Conservation (phyloP, 2,888 invertebrate species). For the Agonopterix subpropinquella region DNA sequence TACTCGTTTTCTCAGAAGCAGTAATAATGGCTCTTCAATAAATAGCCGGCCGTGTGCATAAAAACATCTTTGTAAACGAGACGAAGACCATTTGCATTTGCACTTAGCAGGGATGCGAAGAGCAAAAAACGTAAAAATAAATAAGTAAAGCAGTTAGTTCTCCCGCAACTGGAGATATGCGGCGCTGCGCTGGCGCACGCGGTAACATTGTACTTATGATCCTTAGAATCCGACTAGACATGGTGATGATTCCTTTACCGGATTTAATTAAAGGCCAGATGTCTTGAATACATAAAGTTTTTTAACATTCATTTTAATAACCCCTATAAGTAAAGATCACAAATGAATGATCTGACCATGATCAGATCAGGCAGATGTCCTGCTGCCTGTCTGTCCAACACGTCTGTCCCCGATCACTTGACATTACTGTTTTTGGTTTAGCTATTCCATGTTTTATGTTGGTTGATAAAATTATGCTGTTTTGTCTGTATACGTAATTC, state of each 20-base stretch:
- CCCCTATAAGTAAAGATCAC: too few species aligned
- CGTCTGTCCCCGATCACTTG: too few species aligned
- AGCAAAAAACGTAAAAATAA: conserved; percentile 47
- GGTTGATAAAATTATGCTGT: too few species aligned
- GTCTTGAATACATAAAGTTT: too few species aligned
- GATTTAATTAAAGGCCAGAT: neutral
- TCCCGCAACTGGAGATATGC: conserved; percentile 27
- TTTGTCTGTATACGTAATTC: too few species aligned
- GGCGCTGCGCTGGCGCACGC: conserved; percentile 14
- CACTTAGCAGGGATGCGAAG: conserved; percentile 53
- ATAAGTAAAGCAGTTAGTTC: conserved; percentile 41
- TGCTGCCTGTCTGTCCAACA: too few species aligned
- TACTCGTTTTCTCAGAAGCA: conserved; percentile 28
- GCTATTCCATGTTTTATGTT: too few species aligned
- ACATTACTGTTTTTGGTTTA: too few species aligned
- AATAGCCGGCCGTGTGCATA: conserved; percentile 48
- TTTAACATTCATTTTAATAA: too few species aligned
- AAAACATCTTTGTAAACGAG: conserved; percentile 64
- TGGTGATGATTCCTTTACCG: neutral
- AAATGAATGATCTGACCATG: too few species aligned
- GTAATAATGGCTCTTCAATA: conserved; percentile 43
- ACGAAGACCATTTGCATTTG: conserved; percentile 61
- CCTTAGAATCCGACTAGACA: conserved; percentile 7
- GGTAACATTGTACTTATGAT: neutral
- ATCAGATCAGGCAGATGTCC: too few species aligned